Evolutionary conservation across 1,140 invertebrate species (phyloP).

Genomic region (Tetramorium simillimum): DNA sequence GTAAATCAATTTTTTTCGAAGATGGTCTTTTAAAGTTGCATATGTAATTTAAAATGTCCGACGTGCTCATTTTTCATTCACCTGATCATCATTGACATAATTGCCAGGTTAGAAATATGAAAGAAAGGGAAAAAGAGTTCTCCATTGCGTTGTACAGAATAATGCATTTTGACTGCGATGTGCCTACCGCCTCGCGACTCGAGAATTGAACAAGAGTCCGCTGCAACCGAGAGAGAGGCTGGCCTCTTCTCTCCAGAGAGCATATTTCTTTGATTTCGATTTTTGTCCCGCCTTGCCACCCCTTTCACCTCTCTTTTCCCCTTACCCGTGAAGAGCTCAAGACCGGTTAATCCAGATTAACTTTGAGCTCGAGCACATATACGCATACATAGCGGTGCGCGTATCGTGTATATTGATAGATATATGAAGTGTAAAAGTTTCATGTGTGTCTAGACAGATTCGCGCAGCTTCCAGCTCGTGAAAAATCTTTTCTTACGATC

Average conservation of each 20-base stretch:
- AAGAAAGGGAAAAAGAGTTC: not conserved
- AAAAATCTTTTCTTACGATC: not conserved
- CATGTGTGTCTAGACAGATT: conserved; percentile 14
- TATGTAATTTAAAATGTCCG: not conserved
- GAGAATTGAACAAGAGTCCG: conserved; percentile 35
- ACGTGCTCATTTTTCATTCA: not conserved
- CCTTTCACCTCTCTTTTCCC: not conserved
- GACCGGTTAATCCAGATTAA: conserved; percentile 77
- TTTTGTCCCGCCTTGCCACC: conserved; percentile 61
- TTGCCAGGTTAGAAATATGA: not conserved
- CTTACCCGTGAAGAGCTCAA: conserved; percentile 61
- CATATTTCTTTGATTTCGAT: conserved; percentile 71
- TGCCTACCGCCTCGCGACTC: conserved; percentile 9
- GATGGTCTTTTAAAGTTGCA: not conserved
- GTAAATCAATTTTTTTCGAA: not conserved
- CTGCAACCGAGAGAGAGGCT: conserved; percentile 36
- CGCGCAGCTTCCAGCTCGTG: not conserved
- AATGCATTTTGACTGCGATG: conserved; percentile 37
- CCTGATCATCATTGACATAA: not conserved
- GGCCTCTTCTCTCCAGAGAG: conserved; percentile 61
- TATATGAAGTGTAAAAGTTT: conserved; percentile 28
- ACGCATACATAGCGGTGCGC: not conserved
- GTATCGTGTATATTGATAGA: conserved; percentile 26
- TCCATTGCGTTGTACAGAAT: conserved; percentile 22
- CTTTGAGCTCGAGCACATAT: conserved; percentile 66